Base-by-base conservation (phyloP, 2,797 vertebrate species). In the Eidolon dupreanum region DNA sequence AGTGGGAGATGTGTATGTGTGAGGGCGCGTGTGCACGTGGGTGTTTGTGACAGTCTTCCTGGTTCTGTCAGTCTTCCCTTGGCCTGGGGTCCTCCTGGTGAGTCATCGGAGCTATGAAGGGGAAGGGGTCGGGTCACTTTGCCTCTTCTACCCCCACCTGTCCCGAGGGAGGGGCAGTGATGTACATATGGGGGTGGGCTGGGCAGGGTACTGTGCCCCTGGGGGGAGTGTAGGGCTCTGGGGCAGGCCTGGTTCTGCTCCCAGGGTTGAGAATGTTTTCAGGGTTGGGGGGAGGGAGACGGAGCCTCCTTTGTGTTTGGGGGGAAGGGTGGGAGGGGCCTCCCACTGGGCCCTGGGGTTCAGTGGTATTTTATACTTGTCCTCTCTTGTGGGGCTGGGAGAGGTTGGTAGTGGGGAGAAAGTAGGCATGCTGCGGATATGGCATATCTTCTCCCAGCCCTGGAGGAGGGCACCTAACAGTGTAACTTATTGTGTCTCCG, bases 401-500 rank as follows among this genome's bases (percentile, higher is more conserved):
- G 92, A 93, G 94, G 93, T 70, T 53, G 53, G 71, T 71, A 61
- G 55, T 51, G 49, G 79, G 24, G 49, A 75, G 82, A 71, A 79
- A 88, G 74, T 41, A 63, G 92, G 92, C 90, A 33, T 96, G 84
- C 87, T 87, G 68, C 36, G 88, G 93, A 31, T 28, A 28, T 15
- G 61, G 59, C 93, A 84, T 73, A 78, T 3, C 89, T 93, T 94
- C 88, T 93, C 93, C 91, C 75, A 71, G 95, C 89, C 96, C 95
- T 51, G 95, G 91, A 96, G 93, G 95, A 97, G 95, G 96, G 65
- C 90, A 93, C 77, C 90, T 81, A 88, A 97, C 93, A 94, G 96
- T 98, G 98, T 98, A 98, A 98, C 98, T 98, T 98, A 98, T 98
- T 98, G 97, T 98, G 98, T 98, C 96, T 97, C 97, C 31, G 1